Evolutionary conservation across 2,888 invertebrate species (phyloP).

Genomic region (Agriopis marginaria): DNA sequence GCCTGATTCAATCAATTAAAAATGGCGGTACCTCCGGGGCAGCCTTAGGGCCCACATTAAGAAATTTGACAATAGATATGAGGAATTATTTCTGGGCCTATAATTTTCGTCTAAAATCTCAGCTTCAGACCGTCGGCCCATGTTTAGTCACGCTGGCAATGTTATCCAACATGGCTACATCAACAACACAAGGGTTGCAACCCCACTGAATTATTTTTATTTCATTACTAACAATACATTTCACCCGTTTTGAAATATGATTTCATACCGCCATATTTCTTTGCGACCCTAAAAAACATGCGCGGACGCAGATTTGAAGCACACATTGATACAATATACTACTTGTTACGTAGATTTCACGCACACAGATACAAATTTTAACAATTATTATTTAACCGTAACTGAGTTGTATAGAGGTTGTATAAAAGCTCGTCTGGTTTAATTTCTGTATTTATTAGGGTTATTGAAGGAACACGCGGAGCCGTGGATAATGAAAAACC

Average conservation of each 20-base stretch:
- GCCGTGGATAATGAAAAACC: conserved; percentile 62
- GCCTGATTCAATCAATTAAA: too few species aligned
- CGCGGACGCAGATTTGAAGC: conserved; percentile 55
- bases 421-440: conserved; percentile 54
- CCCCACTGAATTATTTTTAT: conserved; percentile 77
- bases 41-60: too few species aligned
- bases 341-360: conserved; percentile 41
- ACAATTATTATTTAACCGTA: conserved; percentile 55
- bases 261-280: conserved; percentile 83
- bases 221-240: conserved; percentile 84
- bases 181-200: conserved; percentile 57
- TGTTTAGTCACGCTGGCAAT: conserved; percentile 75
- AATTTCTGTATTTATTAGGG: conserved; percentile 51
- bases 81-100: neutral
- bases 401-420: conserved; percentile 65
- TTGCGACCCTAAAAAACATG: conserved; percentile 54
- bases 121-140: conserved; percentile 11
- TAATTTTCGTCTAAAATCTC: conserved; percentile 15
- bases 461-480: conserved; percentile 47
- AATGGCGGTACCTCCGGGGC: too few species aligned
- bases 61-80: neutral
- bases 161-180: conserved; percentile 77
- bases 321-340: conserved; percentile 45
- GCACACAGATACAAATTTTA: conserved; percentile 31
- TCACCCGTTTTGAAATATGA: conserved; percentile 85